Evolutionary conservation across 1,140 invertebrate genomes (phyloP).

Genomic region (Epicauta chinensis): DNA sequence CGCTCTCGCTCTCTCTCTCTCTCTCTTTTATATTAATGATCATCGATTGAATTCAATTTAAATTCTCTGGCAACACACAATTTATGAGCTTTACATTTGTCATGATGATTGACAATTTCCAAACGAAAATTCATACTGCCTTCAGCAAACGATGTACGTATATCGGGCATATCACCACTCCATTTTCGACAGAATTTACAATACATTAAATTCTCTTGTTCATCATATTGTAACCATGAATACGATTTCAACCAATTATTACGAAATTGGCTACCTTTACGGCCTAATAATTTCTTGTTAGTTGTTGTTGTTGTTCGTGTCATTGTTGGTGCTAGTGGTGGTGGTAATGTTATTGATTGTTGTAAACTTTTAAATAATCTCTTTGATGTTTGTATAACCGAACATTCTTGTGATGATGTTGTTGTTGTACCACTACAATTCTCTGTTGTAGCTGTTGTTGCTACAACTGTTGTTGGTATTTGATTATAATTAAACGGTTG

Average conservation of each 20-base stretch:
- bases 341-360: no score
- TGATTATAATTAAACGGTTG: no score
- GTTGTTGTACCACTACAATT: neutral
- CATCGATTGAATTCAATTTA: no score
- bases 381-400: conserved; percentile 42
- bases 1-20: no score
- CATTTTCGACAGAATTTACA: conserved; percentile 67
- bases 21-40: no score
- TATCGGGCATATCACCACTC: conserved; percentile 60
- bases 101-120: conserved; percentile 70
- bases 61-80: conserved; percentile 52
- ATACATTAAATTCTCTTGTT: conserved; percentile 60
- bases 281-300: conserved; percentile 29
- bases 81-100: conserved; percentile 68
- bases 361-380: no score
- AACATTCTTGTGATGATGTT: conserved; percentile 41
- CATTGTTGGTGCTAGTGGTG: no score
- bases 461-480: neutral
- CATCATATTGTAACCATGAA: conserved; percentile 63
- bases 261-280: conserved; percentile 58
- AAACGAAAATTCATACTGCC: conserved; percentile 68
- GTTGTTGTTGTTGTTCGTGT: conserved; percentile 9
- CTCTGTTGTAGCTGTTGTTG: neutral
- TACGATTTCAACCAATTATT: conserved; percentile 58
- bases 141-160: conserved; percentile 65